These are phyloP conservation scores for Enteromius trimaculatus DNA, from an alignment of 2,797 vertebrate genomes.

Conservation along the genomic window DNA sequence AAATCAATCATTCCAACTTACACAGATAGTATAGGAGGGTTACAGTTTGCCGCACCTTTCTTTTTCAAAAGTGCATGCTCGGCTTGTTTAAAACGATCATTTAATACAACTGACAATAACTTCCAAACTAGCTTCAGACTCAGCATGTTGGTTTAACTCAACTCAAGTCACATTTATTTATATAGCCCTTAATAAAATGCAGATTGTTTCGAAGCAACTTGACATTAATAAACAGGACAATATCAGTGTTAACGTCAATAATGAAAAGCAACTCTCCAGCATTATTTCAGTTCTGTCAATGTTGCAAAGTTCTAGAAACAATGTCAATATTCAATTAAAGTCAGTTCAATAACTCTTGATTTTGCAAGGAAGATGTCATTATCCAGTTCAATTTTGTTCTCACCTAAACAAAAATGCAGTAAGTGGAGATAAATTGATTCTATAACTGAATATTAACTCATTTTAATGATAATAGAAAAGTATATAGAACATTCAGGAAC, in stretches of 20 bases:
- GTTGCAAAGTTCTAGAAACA: background rate
- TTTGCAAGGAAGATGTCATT: background rate
- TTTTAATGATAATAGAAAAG: background rate
- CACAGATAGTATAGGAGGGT: background rate
- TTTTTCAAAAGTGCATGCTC: background rate
- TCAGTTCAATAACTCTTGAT: background rate
- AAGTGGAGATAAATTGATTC: background rate
- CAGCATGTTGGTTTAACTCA: background rate
- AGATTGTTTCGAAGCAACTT: background rate
- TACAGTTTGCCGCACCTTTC: background rate
- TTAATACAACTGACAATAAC: background rate
- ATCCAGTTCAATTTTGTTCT: background rate
- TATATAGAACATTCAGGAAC: background rate
- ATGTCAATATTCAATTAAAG: background rate
- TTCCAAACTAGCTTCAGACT: background rate
- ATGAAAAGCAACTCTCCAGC: background rate
- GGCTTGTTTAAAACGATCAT: background rate
- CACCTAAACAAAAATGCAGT: background rate
- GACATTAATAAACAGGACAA: background rate
- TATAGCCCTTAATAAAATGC: background rate
- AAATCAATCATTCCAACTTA: background rate
- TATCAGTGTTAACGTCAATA: background rate
- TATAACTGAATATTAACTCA: background rate
- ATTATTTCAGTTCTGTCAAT: background rate
- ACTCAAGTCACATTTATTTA: background rate